A percentile compares a stretch with the other conserved stretches of the same genome.
These are phyloP conservation scores for Palythoa grandiflora DNA, from an alignment of 92 coral and sea anemone genomes.

Conservation along the genomic window DNA sequence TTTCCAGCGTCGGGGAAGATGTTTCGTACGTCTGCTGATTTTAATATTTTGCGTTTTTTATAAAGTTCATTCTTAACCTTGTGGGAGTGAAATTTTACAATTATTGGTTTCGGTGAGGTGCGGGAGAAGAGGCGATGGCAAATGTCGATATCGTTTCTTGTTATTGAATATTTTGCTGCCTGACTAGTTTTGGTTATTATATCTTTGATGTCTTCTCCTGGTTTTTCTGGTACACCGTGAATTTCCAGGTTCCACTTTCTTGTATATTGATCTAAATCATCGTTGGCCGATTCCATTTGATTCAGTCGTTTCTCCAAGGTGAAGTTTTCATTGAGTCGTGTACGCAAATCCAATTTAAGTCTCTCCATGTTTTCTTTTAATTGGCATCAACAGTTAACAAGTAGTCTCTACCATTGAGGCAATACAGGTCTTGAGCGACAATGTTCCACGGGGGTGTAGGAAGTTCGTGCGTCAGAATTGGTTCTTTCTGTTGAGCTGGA, in stretches of 20 bases:
- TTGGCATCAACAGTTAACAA: too few relatives aligned
- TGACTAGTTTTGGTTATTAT: not conserved
- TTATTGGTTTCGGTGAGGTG: conserved; percentile 6
- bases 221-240: conserved; percentile 1
- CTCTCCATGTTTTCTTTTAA: not conserved
- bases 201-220: conserved; percentile 7
- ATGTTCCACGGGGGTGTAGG: too few relatives aligned
- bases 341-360: not conserved
- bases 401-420: too few relatives aligned
- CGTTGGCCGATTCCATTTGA: not conserved
- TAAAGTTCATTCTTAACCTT: conserved; percentile 2
- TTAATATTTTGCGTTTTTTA: not conserved
- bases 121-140: conserved; percentile 6
- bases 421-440: too few relatives aligned
- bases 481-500: too few relatives aligned
- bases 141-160: not conserved
- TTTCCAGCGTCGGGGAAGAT: too few relatives aligned
- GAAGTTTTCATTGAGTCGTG: not conserved
- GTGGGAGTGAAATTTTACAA: conserved; percentile 2
- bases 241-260: conserved; percentile 6
- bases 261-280: conserved; percentile 13
- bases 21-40: too few relatives aligned
- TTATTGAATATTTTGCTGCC: not conserved
- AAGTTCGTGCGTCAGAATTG: too few relatives aligned
- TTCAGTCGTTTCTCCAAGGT: not conserved